Evolutionary conservation across 1,140 invertebrate species (phyloP).

Genomic region (Ctenoplectra terminalis): DNA sequence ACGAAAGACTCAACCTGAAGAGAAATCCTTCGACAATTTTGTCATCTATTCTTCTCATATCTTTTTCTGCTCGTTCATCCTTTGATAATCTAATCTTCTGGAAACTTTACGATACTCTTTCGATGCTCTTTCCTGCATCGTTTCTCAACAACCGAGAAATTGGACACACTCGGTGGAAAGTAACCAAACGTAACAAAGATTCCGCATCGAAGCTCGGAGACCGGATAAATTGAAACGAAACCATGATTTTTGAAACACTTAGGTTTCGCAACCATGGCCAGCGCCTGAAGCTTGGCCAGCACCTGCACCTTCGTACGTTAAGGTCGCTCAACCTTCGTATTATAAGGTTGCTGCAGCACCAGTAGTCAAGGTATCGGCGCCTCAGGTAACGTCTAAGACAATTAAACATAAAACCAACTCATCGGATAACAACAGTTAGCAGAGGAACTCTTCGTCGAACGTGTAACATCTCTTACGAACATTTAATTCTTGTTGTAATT

Average conservation of each 20-base stretch:
- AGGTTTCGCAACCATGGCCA: slow-evolving; percentile 45
- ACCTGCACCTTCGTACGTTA: slow-evolving; percentile 41
- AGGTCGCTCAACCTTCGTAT: slow-evolving; percentile 37
- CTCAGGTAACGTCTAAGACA: slow-evolving; percentile 34
- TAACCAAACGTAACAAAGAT: slow-evolving; percentile 22
- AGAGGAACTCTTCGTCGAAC: neutral
- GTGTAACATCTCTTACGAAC: neutral
- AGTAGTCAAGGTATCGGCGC: slow-evolving; percentile 27
- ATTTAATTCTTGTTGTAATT: neutral
- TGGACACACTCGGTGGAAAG: slow-evolving; percentile 47
- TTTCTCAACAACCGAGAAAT: slow-evolving; percentile 34
- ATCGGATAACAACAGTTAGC: neutral
- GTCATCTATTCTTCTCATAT: neutral
- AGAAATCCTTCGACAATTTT: neutral
- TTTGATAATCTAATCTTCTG: neutral
- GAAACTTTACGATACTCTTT: neutral
- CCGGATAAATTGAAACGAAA: slow-evolving; percentile 1
- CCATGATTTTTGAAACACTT: slow-evolving; percentile 38
- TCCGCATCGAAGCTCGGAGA: neutral
- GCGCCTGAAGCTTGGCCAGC: slow-evolving; percentile 27
- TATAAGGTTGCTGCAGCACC: slow-evolving; percentile 25
- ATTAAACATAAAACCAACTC: neutral
- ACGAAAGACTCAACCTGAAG: too few species aligned
- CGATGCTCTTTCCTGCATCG: neutral
- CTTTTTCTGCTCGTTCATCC: neutral